These are phyloP conservation scores for Pachliopta kotzebuea DNA, from an alignment of 2,888 invertebrate species.

Conservation along the genomic window DNA sequence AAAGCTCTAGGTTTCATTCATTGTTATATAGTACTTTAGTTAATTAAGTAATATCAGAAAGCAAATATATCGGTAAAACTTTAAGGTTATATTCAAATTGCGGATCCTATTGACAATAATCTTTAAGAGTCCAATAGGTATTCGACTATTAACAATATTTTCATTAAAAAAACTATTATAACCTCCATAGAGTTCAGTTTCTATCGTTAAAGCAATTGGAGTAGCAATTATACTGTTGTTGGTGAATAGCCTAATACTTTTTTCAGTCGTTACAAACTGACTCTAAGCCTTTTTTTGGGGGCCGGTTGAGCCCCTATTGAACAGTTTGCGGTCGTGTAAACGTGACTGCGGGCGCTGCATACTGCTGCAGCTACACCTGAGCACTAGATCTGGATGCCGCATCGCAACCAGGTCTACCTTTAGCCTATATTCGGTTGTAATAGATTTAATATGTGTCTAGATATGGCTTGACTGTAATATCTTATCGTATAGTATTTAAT, in stretches of 20 bases:
- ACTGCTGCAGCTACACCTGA: conserved; percentile 12
- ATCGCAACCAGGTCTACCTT: conserved; percentile 52
- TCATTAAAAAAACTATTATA: too few species aligned
- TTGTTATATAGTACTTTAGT: too few species aligned
- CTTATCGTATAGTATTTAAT: background rate
- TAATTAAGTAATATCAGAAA: too few species aligned
- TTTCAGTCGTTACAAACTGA: conserved; percentile 11
- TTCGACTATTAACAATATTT: too few species aligned
- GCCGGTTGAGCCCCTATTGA: conserved; percentile 20
- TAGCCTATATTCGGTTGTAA: conserved; percentile 40
- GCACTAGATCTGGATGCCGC: conserved; percentile 46
- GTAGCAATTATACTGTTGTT: conserved; percentile 14
- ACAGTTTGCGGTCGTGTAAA: conserved; percentile 26
- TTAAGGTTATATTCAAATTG: too few species aligned
- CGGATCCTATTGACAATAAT: too few species aligned
- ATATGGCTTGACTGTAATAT: background rate
- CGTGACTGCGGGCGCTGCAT: conserved; percentile 3
- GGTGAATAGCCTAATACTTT: conserved; percentile 6
- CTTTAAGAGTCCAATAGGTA: too few species aligned
- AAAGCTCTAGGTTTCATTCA: too few species aligned
- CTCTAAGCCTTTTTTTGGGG: conserved; percentile 12
- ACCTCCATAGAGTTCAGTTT: too few species aligned
- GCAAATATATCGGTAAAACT: too few species aligned
- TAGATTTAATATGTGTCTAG: conserved; percentile 22
- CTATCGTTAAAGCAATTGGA: background rate